Percentiles rank a stretch among this genome's conserved stretches.
Conservation (phyloP, 2,113 vertebrate genomes). For the Neolamprologus sp. region DNA sequence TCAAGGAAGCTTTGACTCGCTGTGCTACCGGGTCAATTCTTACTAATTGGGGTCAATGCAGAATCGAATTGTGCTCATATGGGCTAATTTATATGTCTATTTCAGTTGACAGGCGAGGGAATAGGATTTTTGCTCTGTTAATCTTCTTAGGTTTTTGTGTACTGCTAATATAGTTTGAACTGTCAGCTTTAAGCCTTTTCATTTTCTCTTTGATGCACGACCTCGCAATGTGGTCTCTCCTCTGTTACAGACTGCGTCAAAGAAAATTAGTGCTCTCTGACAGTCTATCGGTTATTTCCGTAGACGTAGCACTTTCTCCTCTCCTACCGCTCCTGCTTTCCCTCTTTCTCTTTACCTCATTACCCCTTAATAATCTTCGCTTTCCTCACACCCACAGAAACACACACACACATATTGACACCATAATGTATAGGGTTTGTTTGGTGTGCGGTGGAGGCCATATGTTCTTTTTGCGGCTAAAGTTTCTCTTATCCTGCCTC, state of each 20-base stretch:
- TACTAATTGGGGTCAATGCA: constrained; percentile 57
- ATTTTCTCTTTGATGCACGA: background rate
- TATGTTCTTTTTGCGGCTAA: constrained; percentile 21
- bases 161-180: constrained; percentile 46
- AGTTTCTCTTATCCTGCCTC: constrained; percentile 41
- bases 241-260: background rate
- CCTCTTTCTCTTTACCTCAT: background rate
- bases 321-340: background rate
- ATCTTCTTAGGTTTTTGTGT: constrained; percentile 41
- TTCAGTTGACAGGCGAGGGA: constrained; percentile 44
- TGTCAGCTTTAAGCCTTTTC: constrained; percentile 40
- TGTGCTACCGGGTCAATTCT: constrained; percentile 13
- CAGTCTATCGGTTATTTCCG: background rate
- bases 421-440: background rate
- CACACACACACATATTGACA: background rate
- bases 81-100: constrained; percentile 45
- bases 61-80: constrained; percentile 39
- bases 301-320: background rate
- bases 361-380: background rate
- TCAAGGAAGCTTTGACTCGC: background rate
- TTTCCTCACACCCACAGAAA: background rate
- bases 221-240: background rate
- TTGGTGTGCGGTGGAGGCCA: background rate
- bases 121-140: constrained; percentile 26
- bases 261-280: constrained; percentile 11